Conservation (phyloP, 2,113 vertebrate species). For the Gavialis gangeticus region DNA sequence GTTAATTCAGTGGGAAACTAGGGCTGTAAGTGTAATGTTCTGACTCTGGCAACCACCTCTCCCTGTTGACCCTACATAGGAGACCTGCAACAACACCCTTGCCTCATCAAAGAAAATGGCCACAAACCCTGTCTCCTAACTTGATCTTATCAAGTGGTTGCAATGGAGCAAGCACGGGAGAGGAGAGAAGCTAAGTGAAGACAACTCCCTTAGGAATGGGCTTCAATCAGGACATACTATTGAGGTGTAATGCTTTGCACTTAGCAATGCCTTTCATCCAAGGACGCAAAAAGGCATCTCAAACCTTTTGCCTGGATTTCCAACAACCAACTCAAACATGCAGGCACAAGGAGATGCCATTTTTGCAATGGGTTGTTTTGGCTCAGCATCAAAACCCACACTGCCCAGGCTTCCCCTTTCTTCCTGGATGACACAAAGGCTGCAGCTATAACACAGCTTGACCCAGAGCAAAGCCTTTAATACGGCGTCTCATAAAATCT, state of each 20-base stretch:
- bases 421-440: not conserved
- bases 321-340: not conserved
- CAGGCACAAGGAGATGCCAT: not conserved
- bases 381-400: not conserved
- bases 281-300: not conserved
- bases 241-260: not conserved
- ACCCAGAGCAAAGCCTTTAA: not conserved
- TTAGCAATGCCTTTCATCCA: not conserved
- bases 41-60: not conserved
- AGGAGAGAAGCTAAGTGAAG: not conserved
- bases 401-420: not conserved
- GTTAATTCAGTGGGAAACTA: not conserved
- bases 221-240: not conserved
- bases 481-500: not conserved
- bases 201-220: not conserved
- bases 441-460: not conserved
- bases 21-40: not conserved
- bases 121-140: not conserved
- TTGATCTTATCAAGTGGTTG: not conserved
- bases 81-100: not conserved
- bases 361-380: not conserved
- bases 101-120: not conserved
- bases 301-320: not conserved
- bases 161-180: not conserved
- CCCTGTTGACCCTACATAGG: too few species aligned